Evolutionary conservation across 1,140 invertebrate genomes (phyloP), one percentile per base, ranked within the genome.

Genomic region (Diabrotica virgifera): DNA sequence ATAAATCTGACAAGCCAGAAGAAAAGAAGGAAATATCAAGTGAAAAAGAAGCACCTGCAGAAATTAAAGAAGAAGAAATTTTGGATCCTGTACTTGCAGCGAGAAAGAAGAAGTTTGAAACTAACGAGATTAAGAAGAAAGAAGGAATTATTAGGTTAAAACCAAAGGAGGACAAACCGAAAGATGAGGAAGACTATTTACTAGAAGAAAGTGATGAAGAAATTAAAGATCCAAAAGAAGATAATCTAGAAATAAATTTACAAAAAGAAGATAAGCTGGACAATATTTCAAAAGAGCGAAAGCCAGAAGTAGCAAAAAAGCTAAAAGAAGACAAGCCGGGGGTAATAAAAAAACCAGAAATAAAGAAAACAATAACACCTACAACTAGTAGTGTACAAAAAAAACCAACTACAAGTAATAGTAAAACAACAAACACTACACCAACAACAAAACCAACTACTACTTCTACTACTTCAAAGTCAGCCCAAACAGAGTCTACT

Each of bases 81-180:
- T 5, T 68, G 35, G 76, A 79, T 67, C 73, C 77, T 6, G 67
- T 79, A 54, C 57, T 79, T 13, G 77, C 78, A 59, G 77, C 77
- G 8, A 53, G 77, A 53, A 71, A 71, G 37, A 67, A 65, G 35
- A 78, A 79, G 69, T 78, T 79, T 66, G 74, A 79, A 70, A 61
- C 69, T 5, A 74, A 71, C 35, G 70, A 72, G 65, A 70, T 75
- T 14, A 69, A 69, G 37, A 59, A 70, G 12, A 74, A 65, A 36
- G 76, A 76, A 52, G 77, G 78, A 5, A 72, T 79, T 6, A 78
- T 79, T 35, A 67, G 76, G 54, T 63, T 79, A 56, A 79, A 75
- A 63, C 70, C 74, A 5, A 74, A 74, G 68, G 68, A 70, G 11
- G 66, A 71, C 38, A 46, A 51, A 46, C 58, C 59, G 56, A 46